Evolutionary conservation across 92 coral and sea anemone genomes (phyloP).

Genomic region (Porites lobata): DNA sequence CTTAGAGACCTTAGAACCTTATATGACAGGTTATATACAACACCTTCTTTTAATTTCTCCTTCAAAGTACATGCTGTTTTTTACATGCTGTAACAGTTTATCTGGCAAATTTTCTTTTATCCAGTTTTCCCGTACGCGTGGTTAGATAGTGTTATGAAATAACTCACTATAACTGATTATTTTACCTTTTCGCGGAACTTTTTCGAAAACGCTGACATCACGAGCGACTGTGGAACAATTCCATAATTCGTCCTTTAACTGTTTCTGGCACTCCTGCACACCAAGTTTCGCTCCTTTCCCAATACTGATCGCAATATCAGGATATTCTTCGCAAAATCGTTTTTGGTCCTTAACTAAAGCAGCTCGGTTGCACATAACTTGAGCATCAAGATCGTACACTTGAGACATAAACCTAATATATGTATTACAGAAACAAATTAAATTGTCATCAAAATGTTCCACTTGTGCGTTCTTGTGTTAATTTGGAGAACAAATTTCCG

Average conservation of each 20-base stretch:
- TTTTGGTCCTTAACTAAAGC: constrained; percentile 86
- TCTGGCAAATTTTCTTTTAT: too few relatives aligned
- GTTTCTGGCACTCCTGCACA: constrained; percentile 87
- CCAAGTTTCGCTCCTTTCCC: constrained; percentile 96
- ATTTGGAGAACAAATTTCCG: neutral
- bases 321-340: constrained; percentile 88
- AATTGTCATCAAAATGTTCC: neutral
- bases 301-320: constrained; percentile 93
- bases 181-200: constrained; percentile 89
- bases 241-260: constrained; percentile 90
- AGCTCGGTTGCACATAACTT: constrained; percentile 91
- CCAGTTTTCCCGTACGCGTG: too few relatives aligned
- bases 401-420: constrained; percentile 90
- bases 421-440: neutral
- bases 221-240: constrained; percentile 91
- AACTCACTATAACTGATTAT: neutral
- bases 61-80: too few relatives aligned
- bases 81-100: too few relatives aligned
- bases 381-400: constrained; percentile 86
- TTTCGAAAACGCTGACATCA: constrained; percentile 91
- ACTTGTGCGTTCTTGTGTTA: neutral
- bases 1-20: too few relatives aligned
- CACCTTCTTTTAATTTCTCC: too few relatives aligned
- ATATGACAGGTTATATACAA: too few relatives aligned
- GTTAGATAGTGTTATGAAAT: too few relatives aligned